These are phyloP conservation scores for Malacoraja senta DNA, from an alignment of 2,797 vertebrate genomes.

Conservation along the genomic window DNA sequence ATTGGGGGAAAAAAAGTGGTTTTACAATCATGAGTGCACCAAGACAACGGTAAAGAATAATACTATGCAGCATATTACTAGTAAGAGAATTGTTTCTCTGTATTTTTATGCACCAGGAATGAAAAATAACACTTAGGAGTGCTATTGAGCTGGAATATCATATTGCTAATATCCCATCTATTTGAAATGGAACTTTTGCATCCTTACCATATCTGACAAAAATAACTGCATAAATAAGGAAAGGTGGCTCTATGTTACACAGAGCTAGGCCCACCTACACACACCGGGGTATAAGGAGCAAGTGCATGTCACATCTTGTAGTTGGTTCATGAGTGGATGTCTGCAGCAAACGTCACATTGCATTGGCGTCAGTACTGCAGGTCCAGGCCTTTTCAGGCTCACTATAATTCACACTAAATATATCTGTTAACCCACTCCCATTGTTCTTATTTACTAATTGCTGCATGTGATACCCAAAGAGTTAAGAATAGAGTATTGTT, in stretches of 20 bases:
- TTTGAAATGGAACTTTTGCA: neutral
- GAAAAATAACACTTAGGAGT: neutral
- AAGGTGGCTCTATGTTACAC: neutral
- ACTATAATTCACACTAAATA: neutral
- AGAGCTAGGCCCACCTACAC: neutral
- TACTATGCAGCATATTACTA: neutral
- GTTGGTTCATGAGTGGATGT: neutral
- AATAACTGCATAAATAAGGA: neutral
- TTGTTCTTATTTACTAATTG: neutral
- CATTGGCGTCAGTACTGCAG: neutral
- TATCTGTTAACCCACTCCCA: neutral
- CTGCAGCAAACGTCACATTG: too few relatives aligned
- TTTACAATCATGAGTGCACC: neutral
- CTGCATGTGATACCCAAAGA: neutral
- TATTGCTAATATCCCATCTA: too few relatives aligned
- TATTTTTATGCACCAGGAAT: neutral
- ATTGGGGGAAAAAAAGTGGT: neutral
- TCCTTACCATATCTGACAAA: neutral
- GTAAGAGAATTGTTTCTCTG: neutral
- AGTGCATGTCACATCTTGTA: neutral
- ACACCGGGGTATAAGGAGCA: neutral
- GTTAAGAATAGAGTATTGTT: neutral
- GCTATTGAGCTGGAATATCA: neutral
- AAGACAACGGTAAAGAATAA: neutral
- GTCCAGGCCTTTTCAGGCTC: neutral